Conservation (phyloP, 2,113 vertebrate genomes). For the Myrmecophaga tridactyla region DNA sequence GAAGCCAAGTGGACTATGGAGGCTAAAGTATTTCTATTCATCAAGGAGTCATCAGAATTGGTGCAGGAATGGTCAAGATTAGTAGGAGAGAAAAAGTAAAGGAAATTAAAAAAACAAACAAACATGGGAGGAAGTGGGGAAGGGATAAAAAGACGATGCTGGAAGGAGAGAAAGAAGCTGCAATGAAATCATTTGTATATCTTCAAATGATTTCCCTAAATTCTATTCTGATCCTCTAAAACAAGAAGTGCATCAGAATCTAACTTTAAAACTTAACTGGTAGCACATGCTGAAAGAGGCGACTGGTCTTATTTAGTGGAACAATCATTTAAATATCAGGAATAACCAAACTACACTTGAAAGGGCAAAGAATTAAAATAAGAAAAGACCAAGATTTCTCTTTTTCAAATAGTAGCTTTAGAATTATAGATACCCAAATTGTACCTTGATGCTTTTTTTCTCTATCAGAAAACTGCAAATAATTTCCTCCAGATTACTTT, state of each 20-base stretch:
- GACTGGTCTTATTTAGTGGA: accelerated
- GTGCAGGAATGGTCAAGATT: background rate
- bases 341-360: too few species aligned
- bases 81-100: background rate
- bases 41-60: too few species aligned
- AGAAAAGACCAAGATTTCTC: background rate
- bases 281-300: too few species aligned
- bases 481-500: background rate
- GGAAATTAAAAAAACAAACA: too few species aligned
- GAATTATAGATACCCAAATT: background rate
- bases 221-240: background rate
- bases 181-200: too few species aligned
- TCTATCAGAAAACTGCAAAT: background rate
- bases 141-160: accelerated
- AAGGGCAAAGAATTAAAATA: background rate
- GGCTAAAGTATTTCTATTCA: background rate
- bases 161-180: background rate
- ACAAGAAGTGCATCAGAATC: background rate
- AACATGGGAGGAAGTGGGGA: accelerated
- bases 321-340: background rate
- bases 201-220: background rate
- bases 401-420: background rate
- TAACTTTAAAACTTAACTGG: accelerated
- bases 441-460: background rate
- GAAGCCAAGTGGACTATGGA: too few species aligned